These are phyloP conservation scores for Pardosa pseudoannulata DNA, from an alignment of 2,888 invertebrate genomes.

Conservation along the genomic window DNA sequence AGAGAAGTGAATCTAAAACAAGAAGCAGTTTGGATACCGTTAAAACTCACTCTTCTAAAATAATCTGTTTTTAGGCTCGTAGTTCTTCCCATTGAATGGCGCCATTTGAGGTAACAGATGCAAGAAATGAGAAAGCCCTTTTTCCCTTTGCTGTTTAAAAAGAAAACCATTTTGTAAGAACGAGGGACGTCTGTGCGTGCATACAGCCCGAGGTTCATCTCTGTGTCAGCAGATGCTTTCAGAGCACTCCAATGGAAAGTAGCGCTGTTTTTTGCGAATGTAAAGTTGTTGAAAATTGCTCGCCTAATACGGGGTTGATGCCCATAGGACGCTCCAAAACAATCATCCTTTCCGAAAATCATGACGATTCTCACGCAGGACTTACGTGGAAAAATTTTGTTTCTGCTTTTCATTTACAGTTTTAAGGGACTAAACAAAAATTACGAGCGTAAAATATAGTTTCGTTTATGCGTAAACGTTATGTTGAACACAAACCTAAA, in stretches of 20 bases:
- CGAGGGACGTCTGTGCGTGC: neutral
- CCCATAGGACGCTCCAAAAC: conserved; percentile 25
- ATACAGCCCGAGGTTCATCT: neutral
- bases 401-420: neutral
- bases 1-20: no score
- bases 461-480: no score
- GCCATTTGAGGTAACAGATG: conserved; percentile 8
- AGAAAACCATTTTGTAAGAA: neutral
- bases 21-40: no score
- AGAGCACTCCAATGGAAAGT: conserved; percentile 31
- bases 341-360: conserved; percentile 33
- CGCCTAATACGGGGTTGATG: conserved; percentile 5
- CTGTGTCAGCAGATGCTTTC: conserved; percentile 28
- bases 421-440: conserved; percentile 22
- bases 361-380: conserved; percentile 17
- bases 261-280: conserved; percentile 13
- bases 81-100: no score
- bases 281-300: conserved; percentile 29
- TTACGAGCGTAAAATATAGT: conserved; percentile 15
- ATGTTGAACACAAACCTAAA: no score
- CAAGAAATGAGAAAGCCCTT: conserved; percentile 8
- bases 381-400: neutral
- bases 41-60: no score
- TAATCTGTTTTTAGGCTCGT: no score
- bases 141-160: conserved; percentile 3